These are phyloP conservation scores for Venustoraphidia nigricollis DNA, from an alignment of 2,888 invertebrate species.

Conservation along the genomic window DNA sequence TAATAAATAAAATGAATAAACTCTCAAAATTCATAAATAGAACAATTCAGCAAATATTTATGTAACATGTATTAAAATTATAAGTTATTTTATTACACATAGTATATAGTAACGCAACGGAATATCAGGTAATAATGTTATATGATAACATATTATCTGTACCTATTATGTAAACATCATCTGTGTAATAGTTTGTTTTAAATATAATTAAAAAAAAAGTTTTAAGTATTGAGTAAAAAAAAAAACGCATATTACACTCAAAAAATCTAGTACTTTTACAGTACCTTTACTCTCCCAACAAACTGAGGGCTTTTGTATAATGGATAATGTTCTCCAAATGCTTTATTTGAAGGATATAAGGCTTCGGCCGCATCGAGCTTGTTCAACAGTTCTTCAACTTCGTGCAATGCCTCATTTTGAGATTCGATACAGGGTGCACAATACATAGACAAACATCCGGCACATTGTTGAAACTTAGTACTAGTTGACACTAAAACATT, in stretches of 20 bases:
- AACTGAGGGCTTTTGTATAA: constrained; percentile 49
- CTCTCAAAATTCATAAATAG: no score
- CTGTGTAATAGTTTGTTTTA: no score
- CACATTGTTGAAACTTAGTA: constrained; percentile 21
- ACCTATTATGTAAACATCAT: no score
- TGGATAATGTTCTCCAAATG: constrained; percentile 60
- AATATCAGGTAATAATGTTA: no score
- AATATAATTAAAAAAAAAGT: no score
- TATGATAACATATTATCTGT: no score
- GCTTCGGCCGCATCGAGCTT: constrained; percentile 62
- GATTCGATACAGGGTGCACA: constrained; percentile 54
- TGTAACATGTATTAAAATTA: no score
- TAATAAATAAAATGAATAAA: no score
- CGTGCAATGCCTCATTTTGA: constrained; percentile 57
- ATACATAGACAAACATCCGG: constrained; percentile 58
- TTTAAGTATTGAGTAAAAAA: no score
- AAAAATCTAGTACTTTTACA: neutral
- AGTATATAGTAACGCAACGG: no score
- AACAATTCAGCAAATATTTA: no score
- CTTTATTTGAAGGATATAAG: constrained; percentile 70
- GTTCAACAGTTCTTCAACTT: constrained; percentile 55
- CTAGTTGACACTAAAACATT: constrained; percentile 14
- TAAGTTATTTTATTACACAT: no score
- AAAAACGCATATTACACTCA: neutral
- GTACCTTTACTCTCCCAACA: constrained; percentile 45